These are phyloP conservation scores for Guaruba guarouba DNA, from an alignment of 2,113 vertebrate genomes.

Conservation along the genomic window DNA sequence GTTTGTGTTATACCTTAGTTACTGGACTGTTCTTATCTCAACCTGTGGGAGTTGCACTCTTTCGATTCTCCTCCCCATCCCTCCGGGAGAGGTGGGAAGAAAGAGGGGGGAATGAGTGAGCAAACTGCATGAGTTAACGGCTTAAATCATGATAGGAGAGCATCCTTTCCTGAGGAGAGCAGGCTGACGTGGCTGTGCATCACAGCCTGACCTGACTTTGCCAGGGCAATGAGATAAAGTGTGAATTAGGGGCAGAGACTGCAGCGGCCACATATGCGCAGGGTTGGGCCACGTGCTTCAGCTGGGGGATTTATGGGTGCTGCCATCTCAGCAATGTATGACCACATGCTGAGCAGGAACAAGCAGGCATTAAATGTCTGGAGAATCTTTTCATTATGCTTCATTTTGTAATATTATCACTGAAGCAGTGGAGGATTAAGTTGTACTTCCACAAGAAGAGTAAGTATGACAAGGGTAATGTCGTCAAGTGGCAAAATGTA, in stretches of 20 bases:
- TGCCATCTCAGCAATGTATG: rapidly evolving
- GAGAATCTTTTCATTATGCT: neutral
- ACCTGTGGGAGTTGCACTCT: no score
- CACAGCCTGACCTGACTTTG: neutral
- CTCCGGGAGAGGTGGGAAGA: no score
- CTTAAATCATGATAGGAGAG: neutral
- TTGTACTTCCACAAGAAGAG: neutral
- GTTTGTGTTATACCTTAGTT: no score
- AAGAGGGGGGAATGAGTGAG: no score
- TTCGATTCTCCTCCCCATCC: no score
- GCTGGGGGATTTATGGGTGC: neutral
- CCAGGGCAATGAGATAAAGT: neutral
- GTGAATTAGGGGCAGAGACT: rapidly evolving
- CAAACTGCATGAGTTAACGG: no score
- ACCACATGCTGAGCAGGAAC: neutral
- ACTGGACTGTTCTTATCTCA: no score
- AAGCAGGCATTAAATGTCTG: neutral
- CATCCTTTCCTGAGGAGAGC: neutral
- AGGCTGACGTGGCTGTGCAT: neutral
- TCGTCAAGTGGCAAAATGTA: constrained; percentile 1
- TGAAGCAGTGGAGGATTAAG: constrained; percentile 2
- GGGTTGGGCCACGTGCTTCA: rapidly evolving
- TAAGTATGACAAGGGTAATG: neutral
- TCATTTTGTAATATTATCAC: neutral
- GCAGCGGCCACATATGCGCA: rapidly evolving